These are phyloP conservation scores for Steinernema scapterisci DNA, from an alignment of 2,888 invertebrate species.

Conservation along the genomic window DNA sequence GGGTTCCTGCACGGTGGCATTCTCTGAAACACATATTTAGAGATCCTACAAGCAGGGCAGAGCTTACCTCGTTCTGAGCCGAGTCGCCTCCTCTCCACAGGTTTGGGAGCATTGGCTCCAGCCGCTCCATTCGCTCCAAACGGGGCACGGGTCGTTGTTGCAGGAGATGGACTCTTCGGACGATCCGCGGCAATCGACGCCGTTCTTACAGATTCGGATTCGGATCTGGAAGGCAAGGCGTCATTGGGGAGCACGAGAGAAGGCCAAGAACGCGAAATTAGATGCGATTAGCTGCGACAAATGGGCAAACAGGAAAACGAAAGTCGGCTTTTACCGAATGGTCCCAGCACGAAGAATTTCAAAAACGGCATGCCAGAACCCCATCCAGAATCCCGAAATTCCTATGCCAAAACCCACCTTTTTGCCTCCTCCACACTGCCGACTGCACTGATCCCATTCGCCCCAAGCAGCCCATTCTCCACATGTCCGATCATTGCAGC, in stretches of 20 bases:
- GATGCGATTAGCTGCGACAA: no score
- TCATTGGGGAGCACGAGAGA: no score
- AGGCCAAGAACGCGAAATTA: no score
- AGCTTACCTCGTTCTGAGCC: conserved; percentile 37
- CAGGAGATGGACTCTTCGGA: conserved; percentile 44
- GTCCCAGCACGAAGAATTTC: no score
- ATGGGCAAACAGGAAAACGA: no score
- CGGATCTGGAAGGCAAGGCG: not conserved
- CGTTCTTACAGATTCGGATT: not conserved
- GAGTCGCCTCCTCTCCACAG: conserved; percentile 42
- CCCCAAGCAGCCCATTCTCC: conserved; percentile 33
- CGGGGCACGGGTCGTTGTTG: conserved; percentile 45
- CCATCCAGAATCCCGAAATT: no score
- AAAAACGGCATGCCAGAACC: no score
- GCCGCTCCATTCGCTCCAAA: conserved; percentile 43
- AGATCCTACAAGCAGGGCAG: not conserved
- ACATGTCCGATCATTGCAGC: conserved; percentile 16
- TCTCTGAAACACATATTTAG: conserved; percentile 33
- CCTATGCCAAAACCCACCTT: conserved; percentile 37
- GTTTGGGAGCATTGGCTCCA: conserved; percentile 39
- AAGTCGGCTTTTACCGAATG: no score
- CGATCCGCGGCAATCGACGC: conserved; percentile 45
- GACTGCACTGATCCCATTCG: conserved; percentile 40
- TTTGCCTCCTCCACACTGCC: conserved; percentile 45
- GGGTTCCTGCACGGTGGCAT: conserved; percentile 40